phyloP scores from a whole-genome alignment of 2,797 vertebrate species.

The Crenuchus spilurus region DNA sequence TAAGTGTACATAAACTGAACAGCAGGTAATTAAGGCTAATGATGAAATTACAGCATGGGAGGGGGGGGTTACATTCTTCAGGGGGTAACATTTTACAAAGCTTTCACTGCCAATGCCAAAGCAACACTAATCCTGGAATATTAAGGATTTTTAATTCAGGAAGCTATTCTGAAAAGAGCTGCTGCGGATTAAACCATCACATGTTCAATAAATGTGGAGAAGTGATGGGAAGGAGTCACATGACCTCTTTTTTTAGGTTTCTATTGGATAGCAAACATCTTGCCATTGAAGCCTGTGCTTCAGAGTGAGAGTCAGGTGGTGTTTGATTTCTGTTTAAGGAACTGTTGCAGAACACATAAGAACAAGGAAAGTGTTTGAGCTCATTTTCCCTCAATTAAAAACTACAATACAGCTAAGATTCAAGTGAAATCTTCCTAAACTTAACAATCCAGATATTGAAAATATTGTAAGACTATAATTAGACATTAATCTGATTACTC shows the following conservation, averaged over 20 bases:
- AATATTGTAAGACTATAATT: too few relatives aligned
- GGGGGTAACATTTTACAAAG: constrained; percentile 18
- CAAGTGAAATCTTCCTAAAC: too few relatives aligned
- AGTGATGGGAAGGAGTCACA: constrained; percentile 29
- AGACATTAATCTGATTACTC: too few relatives aligned
- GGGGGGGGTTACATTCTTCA: constrained; percentile 2
- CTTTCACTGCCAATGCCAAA: constrained; percentile 40
- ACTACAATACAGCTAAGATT: too few relatives aligned
- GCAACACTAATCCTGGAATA: constrained; percentile 50
- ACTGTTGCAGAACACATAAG: too few relatives aligned
- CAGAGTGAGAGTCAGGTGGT: constrained; percentile 29
- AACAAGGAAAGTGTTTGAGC: too few relatives aligned
- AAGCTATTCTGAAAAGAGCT: constrained; percentile 46
- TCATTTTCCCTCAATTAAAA: too few relatives aligned
- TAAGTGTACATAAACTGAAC: too few relatives aligned
- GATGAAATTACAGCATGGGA: constrained; percentile 6
- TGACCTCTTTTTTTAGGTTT: constrained; percentile 17
- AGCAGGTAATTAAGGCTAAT: not conserved
- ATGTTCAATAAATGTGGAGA: constrained; percentile 39
- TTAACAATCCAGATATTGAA: too few relatives aligned
- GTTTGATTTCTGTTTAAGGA: not conserved
- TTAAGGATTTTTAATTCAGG: constrained; percentile 51
- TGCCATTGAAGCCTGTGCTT: constrained; percentile 51
- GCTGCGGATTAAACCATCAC: constrained; percentile 60
- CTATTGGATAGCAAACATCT: constrained; percentile 41